Conservation (phyloP, 2,113 vertebrate genomes). For the Rhagologus leucostigma region DNA sequence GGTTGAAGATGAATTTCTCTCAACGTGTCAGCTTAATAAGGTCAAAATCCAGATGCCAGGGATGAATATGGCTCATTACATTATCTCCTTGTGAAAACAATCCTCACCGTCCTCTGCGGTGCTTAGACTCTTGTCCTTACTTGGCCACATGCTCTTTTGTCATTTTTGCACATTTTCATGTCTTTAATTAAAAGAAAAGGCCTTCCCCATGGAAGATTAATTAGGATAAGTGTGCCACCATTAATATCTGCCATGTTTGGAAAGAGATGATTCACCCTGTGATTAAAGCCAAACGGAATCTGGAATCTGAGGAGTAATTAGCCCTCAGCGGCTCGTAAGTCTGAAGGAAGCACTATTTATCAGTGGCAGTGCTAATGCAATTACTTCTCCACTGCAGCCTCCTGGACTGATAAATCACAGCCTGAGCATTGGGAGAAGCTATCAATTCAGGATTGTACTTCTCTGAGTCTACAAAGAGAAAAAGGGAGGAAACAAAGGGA, state of each 20-base stretch:
- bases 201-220: conserved; percentile 62
- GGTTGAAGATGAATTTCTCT: conserved; percentile 4
- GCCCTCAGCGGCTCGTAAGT: conserved; percentile 73
- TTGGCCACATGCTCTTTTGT: conserved; percentile 3
- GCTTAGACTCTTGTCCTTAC: neutral
- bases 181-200: conserved; percentile 68
- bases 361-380: conserved; percentile 65
- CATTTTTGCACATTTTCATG: conserved; percentile 49
- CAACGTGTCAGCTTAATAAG: neutral
- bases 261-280: conserved; percentile 80
- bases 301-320: conserved; percentile 81
- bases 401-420: conserved; percentile 35
- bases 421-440: conserved; percentile 39
- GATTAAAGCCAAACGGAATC: conserved; percentile 76
- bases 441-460: conserved; percentile 57
- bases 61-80: neutral
- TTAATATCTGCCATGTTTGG: conserved; percentile 66
- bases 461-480: neutral
- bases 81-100: conserved; percentile 11
- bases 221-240: conserved; percentile 57
- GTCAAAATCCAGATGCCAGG: conserved; percentile 41
- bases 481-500: neutral
- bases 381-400: conserved; percentile 50
- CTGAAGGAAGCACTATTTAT: conserved; percentile 67
- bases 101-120: neutral